phyloP scores from a whole-genome alignment of 2,888 invertebrate genomes.

The Chymomyza caudatula region DNA sequence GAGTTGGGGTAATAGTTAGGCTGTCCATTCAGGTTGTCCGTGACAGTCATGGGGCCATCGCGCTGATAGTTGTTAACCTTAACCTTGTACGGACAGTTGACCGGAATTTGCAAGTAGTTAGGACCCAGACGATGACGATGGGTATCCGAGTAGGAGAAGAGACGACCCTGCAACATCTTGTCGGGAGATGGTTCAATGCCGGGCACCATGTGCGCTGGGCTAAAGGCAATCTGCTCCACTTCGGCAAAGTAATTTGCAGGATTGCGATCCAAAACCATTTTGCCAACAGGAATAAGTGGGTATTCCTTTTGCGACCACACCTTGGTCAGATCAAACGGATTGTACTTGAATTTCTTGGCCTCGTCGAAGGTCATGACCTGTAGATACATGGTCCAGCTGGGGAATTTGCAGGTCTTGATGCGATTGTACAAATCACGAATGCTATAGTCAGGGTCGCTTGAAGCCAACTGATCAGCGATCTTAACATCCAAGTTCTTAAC shows the following conservation, averaged over 20 bases:
- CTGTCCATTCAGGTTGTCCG: conserved; percentile 89
- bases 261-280: conserved; percentile 90
- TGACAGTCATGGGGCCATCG: conserved; percentile 88
- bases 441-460: conserved; percentile 91
- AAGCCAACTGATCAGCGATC: conserved; percentile 79
- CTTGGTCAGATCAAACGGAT: conserved; percentile 97
- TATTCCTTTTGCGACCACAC: conserved; percentile 93
- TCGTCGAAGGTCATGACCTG: conserved; percentile 94
- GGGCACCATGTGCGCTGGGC: conserved; percentile 92
- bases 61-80: conserved; percentile 88
- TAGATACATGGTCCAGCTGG: conserved; percentile 90
- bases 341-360: conserved; percentile 87
- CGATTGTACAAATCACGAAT: conserved; percentile 94
- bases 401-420: conserved; percentile 86
- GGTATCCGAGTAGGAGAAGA: conserved; percentile 94
- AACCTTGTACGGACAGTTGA: conserved; percentile 93
- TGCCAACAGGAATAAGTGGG: conserved; percentile 93
- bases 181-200: conserved; percentile 97
- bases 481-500: conserved; percentile 84
- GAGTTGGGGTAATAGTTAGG: conserved; percentile 99
- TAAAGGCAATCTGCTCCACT: conserved; percentile 95
- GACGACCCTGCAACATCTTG: conserved; percentile 92
- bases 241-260: conserved; percentile 96
- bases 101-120: conserved; percentile 94
- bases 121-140: conserved; percentile 94